Evolutionary conservation across 1,140 invertebrate genomes (phyloP).

Genomic region (Harpegnathos saltator): DNA sequence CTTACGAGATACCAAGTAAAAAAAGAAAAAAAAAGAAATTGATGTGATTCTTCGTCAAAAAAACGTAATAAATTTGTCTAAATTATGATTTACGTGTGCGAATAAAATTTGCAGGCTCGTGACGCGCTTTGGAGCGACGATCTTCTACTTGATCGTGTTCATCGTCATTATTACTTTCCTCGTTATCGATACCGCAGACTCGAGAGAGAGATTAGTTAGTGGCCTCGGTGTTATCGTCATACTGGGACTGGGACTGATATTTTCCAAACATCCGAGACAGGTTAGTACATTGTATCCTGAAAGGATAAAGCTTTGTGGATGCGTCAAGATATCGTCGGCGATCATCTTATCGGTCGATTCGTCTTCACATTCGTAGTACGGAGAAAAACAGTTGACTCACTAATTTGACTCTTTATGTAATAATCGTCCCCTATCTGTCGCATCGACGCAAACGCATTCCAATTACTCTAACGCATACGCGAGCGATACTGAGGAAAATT

Average conservation of each 20-base stretch:
- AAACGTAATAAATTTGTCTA: neutral
- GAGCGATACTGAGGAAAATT: conserved; percentile 20
- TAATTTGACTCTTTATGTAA: conserved; percentile 23
- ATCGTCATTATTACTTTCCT: conserved; percentile 87
- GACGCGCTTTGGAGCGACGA: neutral
- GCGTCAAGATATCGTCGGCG: neutral
- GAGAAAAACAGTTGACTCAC: neutral
- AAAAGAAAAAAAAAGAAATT: conserved; percentile 16
- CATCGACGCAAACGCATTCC: conserved; percentile 16
- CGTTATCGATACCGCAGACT: conserved; percentile 88
- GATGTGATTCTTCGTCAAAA: neutral
- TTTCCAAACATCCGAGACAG: conserved; percentile 87
- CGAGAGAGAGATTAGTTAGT: conserved; percentile 89
- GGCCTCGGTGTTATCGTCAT: conserved; percentile 88
- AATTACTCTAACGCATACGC: conserved; percentile 25
- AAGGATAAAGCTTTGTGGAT: neutral
- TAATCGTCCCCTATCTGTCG: conserved; percentile 27
- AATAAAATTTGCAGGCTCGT: conserved; percentile 63
- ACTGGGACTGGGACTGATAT: conserved; percentile 86
- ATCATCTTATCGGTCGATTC: neutral
- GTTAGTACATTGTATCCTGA: conserved; percentile 43
- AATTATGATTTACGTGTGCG: neutral
- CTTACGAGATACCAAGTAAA: conserved; percentile 65
- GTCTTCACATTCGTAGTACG: neutral
- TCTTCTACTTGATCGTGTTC: conserved; percentile 81